Conservation (phyloP, 1,140 invertebrate species). For the Chymomyza costata region DNA sequence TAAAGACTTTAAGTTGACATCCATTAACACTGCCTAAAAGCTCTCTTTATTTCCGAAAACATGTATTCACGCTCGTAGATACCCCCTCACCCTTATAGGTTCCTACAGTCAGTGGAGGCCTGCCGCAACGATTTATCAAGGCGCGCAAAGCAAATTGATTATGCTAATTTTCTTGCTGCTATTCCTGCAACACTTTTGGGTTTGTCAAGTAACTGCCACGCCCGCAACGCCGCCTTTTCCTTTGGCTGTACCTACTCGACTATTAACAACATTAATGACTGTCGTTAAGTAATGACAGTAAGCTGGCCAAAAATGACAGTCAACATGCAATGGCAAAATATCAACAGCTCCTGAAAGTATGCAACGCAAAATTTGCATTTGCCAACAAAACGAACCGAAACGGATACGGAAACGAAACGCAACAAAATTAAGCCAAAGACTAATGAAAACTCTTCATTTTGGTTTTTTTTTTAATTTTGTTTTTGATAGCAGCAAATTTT, state of each 20-base stretch:
- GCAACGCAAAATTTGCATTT: constrained; percentile 58
- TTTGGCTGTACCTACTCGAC: not conserved
- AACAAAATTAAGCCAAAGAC: constrained; percentile 13
- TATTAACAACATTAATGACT: constrained; percentile 56
- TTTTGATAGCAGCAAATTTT: too few species aligned
- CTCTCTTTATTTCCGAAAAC: too few species aligned
- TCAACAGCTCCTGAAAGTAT: too few species aligned
- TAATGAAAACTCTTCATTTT: not conserved
- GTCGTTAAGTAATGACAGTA: constrained; percentile 62
- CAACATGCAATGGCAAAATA: constrained; percentile 27
- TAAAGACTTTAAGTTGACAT: too few species aligned
- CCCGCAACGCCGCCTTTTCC: too few species aligned
- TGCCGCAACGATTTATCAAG: constrained; percentile 70
- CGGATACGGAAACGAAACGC: constrained; percentile 13
- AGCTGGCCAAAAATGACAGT: constrained; percentile 5
- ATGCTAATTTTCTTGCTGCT: constrained; percentile 47
- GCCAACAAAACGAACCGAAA: constrained; percentile 31
- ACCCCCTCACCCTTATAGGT: too few species aligned
- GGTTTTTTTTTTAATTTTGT: constrained; percentile 4
- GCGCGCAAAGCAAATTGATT: constrained; percentile 59
- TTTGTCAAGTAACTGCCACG: too few species aligned
- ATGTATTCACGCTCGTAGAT: too few species aligned
- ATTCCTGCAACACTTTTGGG: constrained; percentile 38
- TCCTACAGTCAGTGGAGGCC: too few species aligned
- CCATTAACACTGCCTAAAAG: too few species aligned